A percentile compares a stretch with the other conserved stretches of the same genome.
phyloP scores from a whole-genome alignment of 2,113 vertebrate species.

The Castor canadensis region DNA sequence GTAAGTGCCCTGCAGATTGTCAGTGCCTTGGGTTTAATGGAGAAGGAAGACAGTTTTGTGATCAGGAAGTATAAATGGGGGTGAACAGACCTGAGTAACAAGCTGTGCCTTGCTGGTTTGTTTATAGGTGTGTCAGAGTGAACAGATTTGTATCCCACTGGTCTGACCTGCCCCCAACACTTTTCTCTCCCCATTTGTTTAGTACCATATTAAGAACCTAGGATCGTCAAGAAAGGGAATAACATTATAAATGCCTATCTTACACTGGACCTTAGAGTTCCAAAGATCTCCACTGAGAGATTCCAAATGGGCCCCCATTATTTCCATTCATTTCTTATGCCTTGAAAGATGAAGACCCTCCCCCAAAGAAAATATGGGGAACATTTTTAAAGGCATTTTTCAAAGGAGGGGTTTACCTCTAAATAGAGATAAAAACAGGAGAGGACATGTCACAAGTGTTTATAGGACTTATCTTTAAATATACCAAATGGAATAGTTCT shows the following conservation, averaged over 20 bases:
- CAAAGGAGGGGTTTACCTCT: not conserved
- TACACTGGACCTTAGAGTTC: not conserved
- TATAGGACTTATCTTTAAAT: slow-evolving; percentile 14
- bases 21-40: not conserved
- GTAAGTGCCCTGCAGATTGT: not conserved
- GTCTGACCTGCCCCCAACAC: not conserved
- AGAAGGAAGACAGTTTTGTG: not conserved
- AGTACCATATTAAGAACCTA: not conserved
- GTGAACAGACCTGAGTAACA: not conserved
- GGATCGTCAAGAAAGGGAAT: not conserved
- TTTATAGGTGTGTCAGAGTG: not conserved
- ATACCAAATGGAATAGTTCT: not conserved
- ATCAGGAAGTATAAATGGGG: not conserved
- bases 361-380: not conserved
- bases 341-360: not conserved
- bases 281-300: not conserved
- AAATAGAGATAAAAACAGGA: not conserved
- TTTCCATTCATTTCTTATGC: not conserved
- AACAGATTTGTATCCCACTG: not conserved
- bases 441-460: not conserved
- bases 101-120: not conserved
- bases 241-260: not conserved
- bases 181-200: not conserved
- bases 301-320: not conserved
- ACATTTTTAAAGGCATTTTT: not conserved